Base-by-base conservation (phyloP, 2,888 invertebrate genomes). In the Caradrina kadenii region DNA sequence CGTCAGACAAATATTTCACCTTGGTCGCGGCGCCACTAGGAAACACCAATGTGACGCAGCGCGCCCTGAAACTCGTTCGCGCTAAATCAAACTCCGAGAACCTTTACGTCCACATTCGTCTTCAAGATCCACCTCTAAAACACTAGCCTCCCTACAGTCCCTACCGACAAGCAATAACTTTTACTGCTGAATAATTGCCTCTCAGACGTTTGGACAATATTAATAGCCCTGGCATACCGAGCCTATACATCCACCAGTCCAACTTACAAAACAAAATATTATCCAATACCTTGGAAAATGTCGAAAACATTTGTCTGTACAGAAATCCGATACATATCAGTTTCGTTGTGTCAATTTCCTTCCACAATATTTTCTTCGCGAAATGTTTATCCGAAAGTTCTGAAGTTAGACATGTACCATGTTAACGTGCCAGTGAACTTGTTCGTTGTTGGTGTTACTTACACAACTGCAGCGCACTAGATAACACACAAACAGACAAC, bases 1-100 rank as follows among this genome's bases (percentile, higher is more conserved):
- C 85, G 87, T 90, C 91, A 91, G 90, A 92, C 92, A 92, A 91
- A 94, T 95, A 94, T 93, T 93, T 93, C 92, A 94, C 91, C 90
- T 90, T 89, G 90, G 89, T 89, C 69, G 86, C 86, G 88, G 91
- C 91, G 90, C 91, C 89, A 85, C 77, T 81, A 86, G 87, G 88
- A 88, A 86, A 87, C 78, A 67, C 69, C 72, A 49, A 69, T 73
- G 83, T 86, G 87, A 87, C 81, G 80, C 73, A 73, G 87, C 80
- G 77, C 60, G 70, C 63, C 59, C 74, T 63, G 69, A 69, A 70
- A 60, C 70, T 71, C 69, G 67, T 68, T 66, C 69, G 73, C 83
- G 64, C 81, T 89, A 87, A 86, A 88, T 89, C 87, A 86, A 85
- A 81, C 76, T 63, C 80, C 81, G 31, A 61, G 63, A 69, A 58